Evolutionary conservation across 1,140 invertebrate species (phyloP).

Genomic region (Rhyzopertha dominica): DNA sequence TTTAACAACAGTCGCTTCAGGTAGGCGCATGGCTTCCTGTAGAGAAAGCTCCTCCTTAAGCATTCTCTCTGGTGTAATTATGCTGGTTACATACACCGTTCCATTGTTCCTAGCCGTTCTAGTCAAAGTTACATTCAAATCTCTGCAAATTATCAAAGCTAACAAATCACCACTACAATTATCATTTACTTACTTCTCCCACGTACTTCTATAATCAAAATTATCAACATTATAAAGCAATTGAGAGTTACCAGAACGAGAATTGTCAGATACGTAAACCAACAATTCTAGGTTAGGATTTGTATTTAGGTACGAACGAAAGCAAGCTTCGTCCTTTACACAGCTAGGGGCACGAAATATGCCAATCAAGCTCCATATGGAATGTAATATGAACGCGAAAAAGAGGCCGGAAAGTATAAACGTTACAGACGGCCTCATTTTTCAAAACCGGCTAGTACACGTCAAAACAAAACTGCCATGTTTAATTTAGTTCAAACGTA

Average conservation of each 20-base stretch:
- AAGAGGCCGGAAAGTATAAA: conserved; percentile 32
- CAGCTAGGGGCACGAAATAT: conserved; percentile 38
- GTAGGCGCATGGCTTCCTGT: conserved; percentile 22
- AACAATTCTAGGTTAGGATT: conserved; percentile 39
- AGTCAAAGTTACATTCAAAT: conserved; percentile 26
- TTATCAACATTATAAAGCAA: conserved; percentile 29
- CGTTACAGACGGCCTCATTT: conserved; percentile 32
- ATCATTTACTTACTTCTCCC: conserved; percentile 31
- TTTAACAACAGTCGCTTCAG: conserved; percentile 34
- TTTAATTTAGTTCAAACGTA: too few species aligned
- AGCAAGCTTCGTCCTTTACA: conserved; percentile 33
- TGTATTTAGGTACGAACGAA: conserved; percentile 37
- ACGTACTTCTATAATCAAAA: conserved; percentile 36
- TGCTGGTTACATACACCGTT: conserved; percentile 31
- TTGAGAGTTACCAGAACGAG: conserved; percentile 27
- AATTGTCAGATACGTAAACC: conserved; percentile 38
- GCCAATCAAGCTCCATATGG: conserved; percentile 36
- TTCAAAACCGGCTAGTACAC: too few species aligned
- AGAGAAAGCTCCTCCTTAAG: conserved; percentile 17
- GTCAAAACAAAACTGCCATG: too few species aligned
- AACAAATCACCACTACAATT: conserved; percentile 8
- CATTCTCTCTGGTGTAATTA: conserved; percentile 31
- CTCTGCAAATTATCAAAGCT: conserved; percentile 25
- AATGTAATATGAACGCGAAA: conserved; percentile 33
- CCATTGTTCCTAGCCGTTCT: conserved; percentile 36